A percentile compares a stretch with the other conserved stretches of the same genome.
Conservation (phyloP, 2,797 vertebrate species). For the Amphiprion clarkii region DNA sequence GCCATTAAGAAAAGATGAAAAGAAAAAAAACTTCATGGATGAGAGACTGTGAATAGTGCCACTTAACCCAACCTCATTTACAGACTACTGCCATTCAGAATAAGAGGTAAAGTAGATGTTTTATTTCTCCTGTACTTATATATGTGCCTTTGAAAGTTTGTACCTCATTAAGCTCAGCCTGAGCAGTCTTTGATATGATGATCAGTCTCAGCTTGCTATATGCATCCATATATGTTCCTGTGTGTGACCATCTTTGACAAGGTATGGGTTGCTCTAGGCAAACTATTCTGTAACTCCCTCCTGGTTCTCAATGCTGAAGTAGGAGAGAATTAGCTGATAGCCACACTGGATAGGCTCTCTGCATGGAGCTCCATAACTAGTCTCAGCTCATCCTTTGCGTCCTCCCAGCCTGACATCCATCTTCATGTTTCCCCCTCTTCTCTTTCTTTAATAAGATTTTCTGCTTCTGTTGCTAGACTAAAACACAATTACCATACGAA, state of each 20-base stretch:
- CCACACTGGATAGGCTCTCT: slow-evolving; percentile 55
- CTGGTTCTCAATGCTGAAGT: slow-evolving; percentile 45
- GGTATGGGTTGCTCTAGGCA: slow-evolving; percentile 22
- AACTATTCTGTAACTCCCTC: slow-evolving; percentile 20
- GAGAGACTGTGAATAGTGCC: slow-evolving; percentile 45
- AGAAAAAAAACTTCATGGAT: slow-evolving; percentile 32
- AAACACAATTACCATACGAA: slow-evolving; percentile 83
- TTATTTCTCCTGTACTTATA: slow-evolving; percentile 11
- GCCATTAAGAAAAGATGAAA: slow-evolving; percentile 63
- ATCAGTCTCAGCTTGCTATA: slow-evolving; percentile 38
- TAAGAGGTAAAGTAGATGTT: slow-evolving; percentile 30
- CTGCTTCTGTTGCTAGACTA: slow-evolving; percentile 78
- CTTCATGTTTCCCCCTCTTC: slow-evolving; percentile 53
- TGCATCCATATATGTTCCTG: slow-evolving; percentile 16
- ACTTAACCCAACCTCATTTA: slow-evolving; percentile 58
- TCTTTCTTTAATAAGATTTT: slow-evolving; percentile 84
- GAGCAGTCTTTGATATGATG: slow-evolving; percentile 51
- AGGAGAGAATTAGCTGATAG: slow-evolving; percentile 72
- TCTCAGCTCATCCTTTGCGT: slow-evolving; percentile 57
- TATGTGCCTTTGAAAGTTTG: slow-evolving; percentile 48
- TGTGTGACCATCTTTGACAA: slow-evolving; percentile 56
- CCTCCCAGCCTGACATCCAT: slow-evolving; percentile 29
- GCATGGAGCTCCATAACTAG: slow-evolving; percentile 68
- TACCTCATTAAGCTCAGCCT: slow-evolving; percentile 39
- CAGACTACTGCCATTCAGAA: slow-evolving; percentile 51